Evolutionary conservation across 2,797 vertebrate genomes (phyloP).

Genomic region (Ptychobarbus kaznakovi): DNA sequence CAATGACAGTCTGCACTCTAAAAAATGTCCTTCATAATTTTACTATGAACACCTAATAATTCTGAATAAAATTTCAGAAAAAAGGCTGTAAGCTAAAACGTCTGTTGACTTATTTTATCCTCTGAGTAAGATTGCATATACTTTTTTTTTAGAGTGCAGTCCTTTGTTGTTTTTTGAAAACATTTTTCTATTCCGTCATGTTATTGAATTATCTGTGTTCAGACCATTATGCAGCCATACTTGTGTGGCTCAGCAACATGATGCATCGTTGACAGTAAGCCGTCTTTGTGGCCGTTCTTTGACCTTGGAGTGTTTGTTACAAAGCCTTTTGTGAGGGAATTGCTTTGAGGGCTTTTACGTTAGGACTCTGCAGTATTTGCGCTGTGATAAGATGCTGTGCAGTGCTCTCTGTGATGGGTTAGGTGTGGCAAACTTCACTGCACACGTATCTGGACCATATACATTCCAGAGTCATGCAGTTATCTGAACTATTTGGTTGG

Average conservation of each 20-base stretch:
- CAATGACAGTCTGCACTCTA: background rate
- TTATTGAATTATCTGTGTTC: slow-evolving; percentile 18
- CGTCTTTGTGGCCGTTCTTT: slow-evolving; percentile 14
- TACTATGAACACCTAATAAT: background rate
- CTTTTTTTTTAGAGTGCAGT: background rate
- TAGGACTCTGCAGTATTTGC: slow-evolving; percentile 29
- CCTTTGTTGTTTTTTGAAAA: background rate
- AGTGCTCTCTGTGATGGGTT: slow-evolving; percentile 37
- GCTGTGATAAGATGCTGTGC: slow-evolving; percentile 39
- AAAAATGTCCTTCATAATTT: background rate
- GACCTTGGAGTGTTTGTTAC: slow-evolving; percentile 28
- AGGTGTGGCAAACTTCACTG: slow-evolving; percentile 46
- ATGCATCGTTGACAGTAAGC: slow-evolving; percentile 38
- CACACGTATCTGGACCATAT: slow-evolving; percentile 42
- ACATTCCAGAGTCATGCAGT: slow-evolving; percentile 48
- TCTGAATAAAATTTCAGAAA: background rate
- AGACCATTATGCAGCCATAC: background rate
- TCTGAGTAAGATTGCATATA: background rate
- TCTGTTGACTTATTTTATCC: slow-evolving; percentile 4
- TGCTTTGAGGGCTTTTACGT: slow-evolving; percentile 30
- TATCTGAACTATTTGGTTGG: slow-evolving; percentile 53
- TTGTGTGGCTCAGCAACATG: slow-evolving; percentile 10
- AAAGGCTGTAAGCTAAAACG: background rate
- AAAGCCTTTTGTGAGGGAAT: slow-evolving; percentile 19
- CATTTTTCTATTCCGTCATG: background rate